These are phyloP conservation scores for Melanostigma gelatinosum DNA, from an alignment of 2,113 vertebrate genomes.

Conservation along the genomic window DNA sequence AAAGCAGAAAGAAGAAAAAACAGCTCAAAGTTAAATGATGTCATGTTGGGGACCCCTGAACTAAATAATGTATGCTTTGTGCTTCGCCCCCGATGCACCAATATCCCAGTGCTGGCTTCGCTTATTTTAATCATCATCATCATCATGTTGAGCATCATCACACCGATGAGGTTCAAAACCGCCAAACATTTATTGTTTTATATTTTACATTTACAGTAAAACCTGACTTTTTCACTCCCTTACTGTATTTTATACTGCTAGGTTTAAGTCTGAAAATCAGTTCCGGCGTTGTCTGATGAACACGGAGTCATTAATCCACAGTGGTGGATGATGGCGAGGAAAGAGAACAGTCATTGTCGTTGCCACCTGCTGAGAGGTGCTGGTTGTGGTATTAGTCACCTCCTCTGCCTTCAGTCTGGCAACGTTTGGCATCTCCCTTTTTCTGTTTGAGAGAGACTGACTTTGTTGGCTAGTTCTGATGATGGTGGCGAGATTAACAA, in stretches of 20 bases:
- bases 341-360: constrained; percentile 16
- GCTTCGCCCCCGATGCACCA: constrained; percentile 32
- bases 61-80: constrained; percentile 26
- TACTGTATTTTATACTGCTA: background rate
- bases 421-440: constrained; percentile 59
- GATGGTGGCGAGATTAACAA: constrained; percentile 66
- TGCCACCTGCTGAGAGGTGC: constrained; percentile 66
- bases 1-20: constrained; percentile 13
- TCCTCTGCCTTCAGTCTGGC: constrained; percentile 65
- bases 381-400: constrained; percentile 70
- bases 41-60: constrained; percentile 59
- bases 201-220: background rate
- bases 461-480: constrained; percentile 62
- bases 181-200: constrained; percentile 8
- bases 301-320: background rate
- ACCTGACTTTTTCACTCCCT: no score
- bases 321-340: background rate
- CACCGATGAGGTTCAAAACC: background rate
- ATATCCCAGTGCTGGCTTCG: constrained; percentile 48
- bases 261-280: constrained; percentile 1
- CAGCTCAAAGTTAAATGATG: background rate
- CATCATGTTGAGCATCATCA: constrained; percentile 31
- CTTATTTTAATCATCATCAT: constrained; percentile 50
- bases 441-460: constrained; percentile 47
- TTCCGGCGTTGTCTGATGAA: background rate